phyloP scores from a whole-genome alignment of 2,888 invertebrate genomes.

The Blera fallax region DNA sequence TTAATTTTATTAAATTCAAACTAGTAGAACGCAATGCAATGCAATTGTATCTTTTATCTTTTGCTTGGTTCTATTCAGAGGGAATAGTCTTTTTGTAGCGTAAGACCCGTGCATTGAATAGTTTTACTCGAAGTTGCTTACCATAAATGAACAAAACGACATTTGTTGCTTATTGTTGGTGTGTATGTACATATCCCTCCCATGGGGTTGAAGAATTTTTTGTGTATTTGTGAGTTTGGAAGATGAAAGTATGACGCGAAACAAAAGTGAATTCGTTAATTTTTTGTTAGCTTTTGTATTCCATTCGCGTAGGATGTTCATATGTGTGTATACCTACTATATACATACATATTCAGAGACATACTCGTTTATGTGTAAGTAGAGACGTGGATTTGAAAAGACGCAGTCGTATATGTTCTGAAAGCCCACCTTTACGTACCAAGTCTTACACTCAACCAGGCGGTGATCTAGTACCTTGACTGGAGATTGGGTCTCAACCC shows the following conservation, averaged over 20 bases:
- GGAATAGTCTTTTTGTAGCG: background rate
- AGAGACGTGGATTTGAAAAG: no score
- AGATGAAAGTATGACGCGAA: background rate
- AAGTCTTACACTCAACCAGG: no score
- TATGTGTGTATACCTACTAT: no score
- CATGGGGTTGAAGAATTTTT: background rate
- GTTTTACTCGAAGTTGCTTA: background rate
- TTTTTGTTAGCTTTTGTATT: no score
- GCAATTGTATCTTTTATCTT: slow-evolving; percentile 24
- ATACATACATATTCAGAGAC: no score
- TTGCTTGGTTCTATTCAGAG: background rate
- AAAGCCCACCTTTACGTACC: no score
- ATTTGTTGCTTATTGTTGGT: background rate
- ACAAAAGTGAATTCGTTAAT: no score
- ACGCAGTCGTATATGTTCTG: no score
- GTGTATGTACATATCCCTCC: background rate
- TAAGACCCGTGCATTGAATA: background rate
- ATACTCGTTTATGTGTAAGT: no score
- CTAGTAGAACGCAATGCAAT: background rate
- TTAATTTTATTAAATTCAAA: background rate
- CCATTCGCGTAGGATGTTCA: no score
- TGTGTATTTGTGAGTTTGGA: background rate
- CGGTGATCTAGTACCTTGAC: no score
- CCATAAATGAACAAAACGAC: background rate
- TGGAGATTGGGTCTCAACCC: no score